phyloP scores from a whole-genome alignment of 2,113 vertebrate genomes.

The Marcusenius ussheri region DNA sequence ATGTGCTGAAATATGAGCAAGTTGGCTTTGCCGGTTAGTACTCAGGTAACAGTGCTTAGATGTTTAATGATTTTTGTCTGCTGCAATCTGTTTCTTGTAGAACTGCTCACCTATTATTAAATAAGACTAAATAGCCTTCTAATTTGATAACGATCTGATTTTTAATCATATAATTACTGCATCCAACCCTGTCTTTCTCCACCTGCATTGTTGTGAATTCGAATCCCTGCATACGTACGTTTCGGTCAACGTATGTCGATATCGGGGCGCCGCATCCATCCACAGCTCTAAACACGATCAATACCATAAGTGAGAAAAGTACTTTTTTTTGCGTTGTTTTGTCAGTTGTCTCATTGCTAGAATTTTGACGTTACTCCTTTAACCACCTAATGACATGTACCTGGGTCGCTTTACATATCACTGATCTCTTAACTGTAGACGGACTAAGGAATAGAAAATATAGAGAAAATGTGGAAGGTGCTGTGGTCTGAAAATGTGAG shows the following conservation, averaged over 20 bases:
- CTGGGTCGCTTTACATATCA: neutral
- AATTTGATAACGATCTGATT: neutral
- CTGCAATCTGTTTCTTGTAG: neutral
- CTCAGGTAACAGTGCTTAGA: neutral
- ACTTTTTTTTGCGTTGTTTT: neutral
- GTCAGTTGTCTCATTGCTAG: neutral
- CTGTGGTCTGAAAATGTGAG: neutral
- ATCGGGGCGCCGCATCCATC: neutral
- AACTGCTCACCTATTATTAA: neutral
- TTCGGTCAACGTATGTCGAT: neutral
- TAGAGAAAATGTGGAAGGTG: neutral
- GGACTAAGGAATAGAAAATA: neutral
- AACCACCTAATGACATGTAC: neutral
- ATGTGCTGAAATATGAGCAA: neutral
- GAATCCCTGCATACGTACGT: neutral
- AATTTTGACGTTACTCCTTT: neutral
- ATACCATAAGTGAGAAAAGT: neutral
- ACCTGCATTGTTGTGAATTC: neutral
- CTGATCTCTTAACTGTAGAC: neutral
- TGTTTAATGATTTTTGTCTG: neutral
- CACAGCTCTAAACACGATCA: neutral
- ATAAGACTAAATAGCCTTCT: neutral
- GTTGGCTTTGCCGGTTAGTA: neutral
- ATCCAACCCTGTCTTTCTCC: neutral
- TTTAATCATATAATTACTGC: neutral